Evolutionary conservation across 2,797 vertebrate genomes (phyloP), one percentile per base, ranked within the genome.

Genomic region (Clangula hyemalis): DNA sequence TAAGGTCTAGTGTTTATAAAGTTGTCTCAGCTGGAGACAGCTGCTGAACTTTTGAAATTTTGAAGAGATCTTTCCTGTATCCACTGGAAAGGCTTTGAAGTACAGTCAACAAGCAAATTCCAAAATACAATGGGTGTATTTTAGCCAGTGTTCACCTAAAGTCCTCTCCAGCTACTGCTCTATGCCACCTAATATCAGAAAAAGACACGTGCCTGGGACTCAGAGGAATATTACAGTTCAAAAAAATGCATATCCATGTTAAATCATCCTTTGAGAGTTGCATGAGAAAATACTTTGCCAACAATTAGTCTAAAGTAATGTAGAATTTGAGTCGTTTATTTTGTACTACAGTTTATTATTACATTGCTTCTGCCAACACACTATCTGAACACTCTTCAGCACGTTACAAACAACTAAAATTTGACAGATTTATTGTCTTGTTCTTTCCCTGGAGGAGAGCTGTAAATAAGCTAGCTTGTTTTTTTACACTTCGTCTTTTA

Each of bases 41-140:
- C 76, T 81, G 81, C 36, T 78, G 72, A 91, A 66, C 85, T 93
- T 78, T 41, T 71, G 82, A 94, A 91, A 93, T 85, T 81, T 61
- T 60, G 41, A 91, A 86, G 73, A 80, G 36, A 75, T 56, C 88
- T 89, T 95, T 93, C 91, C 87, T 95, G 89, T 90, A 11, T 81
- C 54, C 34, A 78, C 73, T 88, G 93, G 93, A 94, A 91, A 58
- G 73, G 27, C 80, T 91, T 95, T 94, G 93, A 94, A 96, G 91
- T 22, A 54, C 32, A 17, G 30, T 71, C 62, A 72, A 58, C 57
- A 83, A 89, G 49, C 34, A 58, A 54, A 69, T 78, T 80, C 69
- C 14, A 69, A 56, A 82, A 65, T 32, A 89, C 41, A 72, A n/a
- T n/a, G 65, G 51, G 41, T 65, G 18, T 53, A 38, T 73, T 93